These are phyloP conservation scores for Halcyon smyrnensis DNA, from an alignment of 2,797 vertebrate species.

Conservation along the genomic window DNA sequence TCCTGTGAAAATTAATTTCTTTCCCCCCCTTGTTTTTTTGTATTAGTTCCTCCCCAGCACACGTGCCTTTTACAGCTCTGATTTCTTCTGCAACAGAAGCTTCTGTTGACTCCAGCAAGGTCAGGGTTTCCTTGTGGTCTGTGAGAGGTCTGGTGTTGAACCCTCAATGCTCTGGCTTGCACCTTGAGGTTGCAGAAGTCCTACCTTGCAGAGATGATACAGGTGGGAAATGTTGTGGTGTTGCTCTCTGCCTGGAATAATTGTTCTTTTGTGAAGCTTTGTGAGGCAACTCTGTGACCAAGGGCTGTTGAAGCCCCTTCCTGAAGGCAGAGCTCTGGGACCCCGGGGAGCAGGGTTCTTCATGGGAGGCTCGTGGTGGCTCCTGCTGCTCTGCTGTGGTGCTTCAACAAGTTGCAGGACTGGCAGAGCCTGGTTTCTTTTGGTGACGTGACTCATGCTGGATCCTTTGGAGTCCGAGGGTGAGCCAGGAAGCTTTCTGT, in stretches of 20 bases:
- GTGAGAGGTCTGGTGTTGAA: not conserved
- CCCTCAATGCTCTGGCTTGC: not conserved
- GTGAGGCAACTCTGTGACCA: rapidly evolving
- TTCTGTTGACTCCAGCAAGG: not conserved
- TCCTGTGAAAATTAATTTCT: not conserved
- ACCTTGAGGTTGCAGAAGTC: rapidly evolving
- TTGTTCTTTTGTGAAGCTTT: not conserved
- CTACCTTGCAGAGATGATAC: no score
- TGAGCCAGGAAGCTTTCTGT: not conserved
- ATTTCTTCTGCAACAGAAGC: not conserved
- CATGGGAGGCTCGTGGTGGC: rapidly evolving
- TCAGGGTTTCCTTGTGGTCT: not conserved
- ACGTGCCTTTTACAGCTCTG: not conserved
- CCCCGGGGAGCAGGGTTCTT: rapidly evolving
- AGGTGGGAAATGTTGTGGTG: not conserved
- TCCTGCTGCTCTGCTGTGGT: rapidly evolving
- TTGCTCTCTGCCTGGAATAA: not conserved
- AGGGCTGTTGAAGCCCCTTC: not conserved
- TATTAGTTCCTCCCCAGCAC: not conserved
- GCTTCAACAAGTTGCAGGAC: not conserved
- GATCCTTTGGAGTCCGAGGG: not conserved
- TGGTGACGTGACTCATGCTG: not conserved
- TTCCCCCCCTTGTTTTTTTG: rapidly evolving
- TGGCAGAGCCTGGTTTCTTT: not conserved
- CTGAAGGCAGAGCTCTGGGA: not conserved